Evolutionary conservation across 2,888 invertebrate genomes (phyloP).

Genomic region (Esperia sulphurella): DNA sequence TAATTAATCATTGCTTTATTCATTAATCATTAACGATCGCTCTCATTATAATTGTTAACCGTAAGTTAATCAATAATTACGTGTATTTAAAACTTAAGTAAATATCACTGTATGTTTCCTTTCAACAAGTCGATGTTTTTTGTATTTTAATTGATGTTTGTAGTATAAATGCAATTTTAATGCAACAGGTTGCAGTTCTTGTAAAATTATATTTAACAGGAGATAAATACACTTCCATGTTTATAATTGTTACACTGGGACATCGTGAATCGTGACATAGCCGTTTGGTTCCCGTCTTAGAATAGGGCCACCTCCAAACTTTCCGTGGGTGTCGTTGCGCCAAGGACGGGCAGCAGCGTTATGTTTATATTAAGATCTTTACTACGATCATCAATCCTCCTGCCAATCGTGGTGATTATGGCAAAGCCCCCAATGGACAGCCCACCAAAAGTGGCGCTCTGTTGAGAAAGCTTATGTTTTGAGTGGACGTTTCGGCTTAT

Average conservation of each 20-base stretch:
- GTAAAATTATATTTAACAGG: too few species aligned
- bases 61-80: conserved; percentile 11
- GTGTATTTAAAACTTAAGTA: conserved; percentile 14
- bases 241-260: background rate
- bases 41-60: conserved; percentile 24
- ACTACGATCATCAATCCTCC: too few species aligned
- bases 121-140: conserved; percentile 20
- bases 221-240: background rate
- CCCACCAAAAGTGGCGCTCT: too few species aligned
- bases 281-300: too few species aligned
- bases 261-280: background rate
- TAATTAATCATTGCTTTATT: conserved; percentile 54
- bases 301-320: too few species aligned
- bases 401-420: too few species aligned
- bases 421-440: too few species aligned
- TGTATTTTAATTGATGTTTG: conserved; percentile 27
- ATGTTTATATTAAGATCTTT: too few species aligned
- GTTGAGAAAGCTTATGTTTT: too few species aligned
- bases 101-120: conserved; percentile 20
- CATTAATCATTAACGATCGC: conserved; percentile 24
- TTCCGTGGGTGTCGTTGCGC: too few species aligned
- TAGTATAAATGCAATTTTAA: conserved; percentile 29
- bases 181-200: background rate
- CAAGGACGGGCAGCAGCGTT: too few species aligned
- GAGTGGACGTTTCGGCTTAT: too few species aligned